phyloP scores from a whole-genome alignment of 2,888 invertebrate species.

The Alloscopus bannaensis region DNA sequence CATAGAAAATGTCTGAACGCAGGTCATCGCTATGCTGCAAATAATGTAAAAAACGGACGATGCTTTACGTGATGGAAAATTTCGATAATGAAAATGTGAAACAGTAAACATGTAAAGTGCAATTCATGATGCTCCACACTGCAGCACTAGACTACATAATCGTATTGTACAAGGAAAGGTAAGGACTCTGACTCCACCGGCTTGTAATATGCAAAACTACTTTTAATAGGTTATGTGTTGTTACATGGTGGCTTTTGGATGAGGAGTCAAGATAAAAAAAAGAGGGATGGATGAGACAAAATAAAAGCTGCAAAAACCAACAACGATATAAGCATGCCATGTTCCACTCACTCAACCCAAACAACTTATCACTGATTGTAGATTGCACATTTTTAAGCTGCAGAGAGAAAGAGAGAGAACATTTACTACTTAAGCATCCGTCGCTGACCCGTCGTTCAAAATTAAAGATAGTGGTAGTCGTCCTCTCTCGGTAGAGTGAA shows the following conservation, averaged over 20 bases:
- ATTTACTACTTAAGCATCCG: neutral
- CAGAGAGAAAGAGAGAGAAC: neutral
- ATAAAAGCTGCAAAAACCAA: neutral
- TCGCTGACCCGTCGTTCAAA: neutral
- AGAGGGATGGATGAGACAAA: neutral
- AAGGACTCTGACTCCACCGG: neutral
- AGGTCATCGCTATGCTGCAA: constrained; percentile 5
- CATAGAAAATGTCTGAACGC: constrained; percentile 2
- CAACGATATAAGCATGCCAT: neutral
- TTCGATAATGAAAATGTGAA: constrained; percentile 5
- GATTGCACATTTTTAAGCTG: constrained; percentile 16
- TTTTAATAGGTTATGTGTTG: neutral
- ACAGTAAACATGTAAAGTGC: constrained; percentile 2
- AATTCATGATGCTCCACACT: constrained; percentile 11
- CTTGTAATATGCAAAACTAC: neutral
- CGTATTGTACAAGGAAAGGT: no score
- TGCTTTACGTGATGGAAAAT: constrained; percentile 16
- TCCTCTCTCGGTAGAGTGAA: constrained; percentile 4
- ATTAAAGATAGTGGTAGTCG: constrained; percentile 11
- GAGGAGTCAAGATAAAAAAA: neutral
- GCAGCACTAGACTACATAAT: no score
- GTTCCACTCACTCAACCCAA: constrained; percentile 23
- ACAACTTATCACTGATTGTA: constrained; percentile 21
- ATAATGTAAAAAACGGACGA: neutral
- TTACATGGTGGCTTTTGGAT: neutral